These are phyloP conservation scores for Linnaemya tessellans DNA, from an alignment of 2,888 invertebrate genomes.

Conservation along the genomic window DNA sequence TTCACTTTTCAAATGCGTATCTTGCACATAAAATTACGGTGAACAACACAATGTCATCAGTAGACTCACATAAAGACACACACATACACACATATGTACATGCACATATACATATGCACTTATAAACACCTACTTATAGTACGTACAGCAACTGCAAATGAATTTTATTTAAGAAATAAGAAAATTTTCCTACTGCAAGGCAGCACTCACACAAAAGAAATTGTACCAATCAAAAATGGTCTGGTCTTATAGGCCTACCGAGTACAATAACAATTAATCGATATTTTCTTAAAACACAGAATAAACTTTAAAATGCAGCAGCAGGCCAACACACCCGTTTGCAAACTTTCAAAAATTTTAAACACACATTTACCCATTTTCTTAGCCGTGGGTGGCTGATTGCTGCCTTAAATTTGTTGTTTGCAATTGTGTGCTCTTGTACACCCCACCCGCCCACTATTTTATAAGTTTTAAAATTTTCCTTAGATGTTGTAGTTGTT, in stretches of 20 bases:
- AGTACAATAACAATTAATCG: constrained; percentile 60
- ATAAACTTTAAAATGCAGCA: constrained; percentile 47
- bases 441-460: neutral
- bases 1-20: neutral
- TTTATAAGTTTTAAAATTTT: constrained; percentile 32
- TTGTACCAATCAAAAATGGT: constrained; percentile 61
- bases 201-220: constrained; percentile 47
- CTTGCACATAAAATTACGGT: neutral
- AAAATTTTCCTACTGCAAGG: constrained; percentile 39
- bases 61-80: neutral
- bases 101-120: neutral
- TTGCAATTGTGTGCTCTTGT: neutral
- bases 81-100: neutral
- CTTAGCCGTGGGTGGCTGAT: constrained; percentile 15
- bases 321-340: neutral
- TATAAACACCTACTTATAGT: neutral
- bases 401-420: constrained; percentile 16
- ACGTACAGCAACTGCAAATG: constrained; percentile 15
- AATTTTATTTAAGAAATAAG: constrained; percentile 61
- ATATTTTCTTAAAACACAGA: constrained; percentile 60
- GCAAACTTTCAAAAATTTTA: constrained; percentile 6
- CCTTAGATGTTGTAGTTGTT: constrained; percentile 25
- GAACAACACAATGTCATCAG: neutral
- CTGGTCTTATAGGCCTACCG: constrained; percentile 52
- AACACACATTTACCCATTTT: constrained; percentile 8